phyloP scores from a whole-genome alignment of 2,888 invertebrate genomes.

The Apotomis betuletana region DNA sequence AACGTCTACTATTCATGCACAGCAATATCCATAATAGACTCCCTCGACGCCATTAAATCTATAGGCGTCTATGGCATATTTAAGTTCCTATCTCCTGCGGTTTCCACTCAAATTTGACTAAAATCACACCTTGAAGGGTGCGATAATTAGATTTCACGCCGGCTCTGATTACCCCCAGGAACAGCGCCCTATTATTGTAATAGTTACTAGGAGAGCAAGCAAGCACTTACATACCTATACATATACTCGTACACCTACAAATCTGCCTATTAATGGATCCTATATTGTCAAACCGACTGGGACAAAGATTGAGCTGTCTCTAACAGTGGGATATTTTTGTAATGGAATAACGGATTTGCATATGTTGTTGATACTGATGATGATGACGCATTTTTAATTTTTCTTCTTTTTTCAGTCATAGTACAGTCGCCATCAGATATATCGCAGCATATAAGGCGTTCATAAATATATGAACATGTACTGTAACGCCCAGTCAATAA shows the following conservation, averaged over 20 bases:
- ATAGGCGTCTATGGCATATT: not conserved
- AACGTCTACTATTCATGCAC: not conserved
- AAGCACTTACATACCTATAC: not conserved
- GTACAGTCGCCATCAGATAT: too few relatives aligned
- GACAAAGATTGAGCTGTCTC: too few relatives aligned
- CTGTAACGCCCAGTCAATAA: too few relatives aligned
- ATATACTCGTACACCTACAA: too few relatives aligned
- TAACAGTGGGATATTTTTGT: too few relatives aligned
- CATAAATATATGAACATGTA: too few relatives aligned
- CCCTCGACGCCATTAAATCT: not conserved
- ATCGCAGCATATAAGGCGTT: too few relatives aligned
- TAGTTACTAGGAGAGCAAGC: not conserved
- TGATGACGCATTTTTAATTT: too few relatives aligned
- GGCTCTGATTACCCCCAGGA: slow-evolving; percentile 11
- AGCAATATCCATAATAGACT: not conserved
- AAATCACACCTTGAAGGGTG: slow-evolving; percentile 29
- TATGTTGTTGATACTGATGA: too few relatives aligned
- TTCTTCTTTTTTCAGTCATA: too few relatives aligned
- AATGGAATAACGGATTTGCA: too few relatives aligned
- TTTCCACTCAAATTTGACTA: slow-evolving; percentile 4
- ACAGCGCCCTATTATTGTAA: slow-evolving; percentile 1
- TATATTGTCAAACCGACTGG: too few relatives aligned
- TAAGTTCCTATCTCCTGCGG: not conserved
- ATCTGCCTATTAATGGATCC: not conserved
- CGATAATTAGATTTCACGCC: slow-evolving; percentile 19